Conservation (phyloP, 2,888 invertebrate species). For the Cyrtodaria siliqua region DNA sequence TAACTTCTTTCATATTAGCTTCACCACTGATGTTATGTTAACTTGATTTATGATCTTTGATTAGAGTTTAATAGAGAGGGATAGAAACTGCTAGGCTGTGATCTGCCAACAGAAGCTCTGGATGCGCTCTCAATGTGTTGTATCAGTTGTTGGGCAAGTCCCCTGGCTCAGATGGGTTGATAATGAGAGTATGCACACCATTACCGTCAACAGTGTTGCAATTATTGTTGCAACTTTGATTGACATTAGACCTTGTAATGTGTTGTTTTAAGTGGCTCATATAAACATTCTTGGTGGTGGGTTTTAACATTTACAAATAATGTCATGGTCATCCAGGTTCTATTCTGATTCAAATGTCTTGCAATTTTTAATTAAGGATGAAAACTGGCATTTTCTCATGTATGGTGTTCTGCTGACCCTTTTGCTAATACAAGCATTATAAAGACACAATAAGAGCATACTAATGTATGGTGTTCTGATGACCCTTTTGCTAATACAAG, state of each 20-base stretch:
- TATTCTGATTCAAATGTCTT: constrained; percentile 14
- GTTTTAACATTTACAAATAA: background rate
- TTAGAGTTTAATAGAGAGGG: constrained; percentile 33
- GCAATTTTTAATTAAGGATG: background rate
- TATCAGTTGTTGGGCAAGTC: constrained; percentile 26
- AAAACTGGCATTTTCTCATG: too few relatives aligned
- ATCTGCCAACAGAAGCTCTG: constrained; percentile 1
- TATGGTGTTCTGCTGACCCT: background rate
- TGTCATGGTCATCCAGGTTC: too few relatives aligned
- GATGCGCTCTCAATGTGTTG: constrained; percentile 30
- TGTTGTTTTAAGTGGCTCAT: constrained; percentile 22
- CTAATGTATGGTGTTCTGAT: constrained; percentile 5
- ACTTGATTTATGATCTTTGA: constrained; percentile 50
- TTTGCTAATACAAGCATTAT: constrained; percentile 2
- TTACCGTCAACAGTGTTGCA: constrained; percentile 22
- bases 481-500: background rate
- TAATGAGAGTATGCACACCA: constrained; percentile 54
- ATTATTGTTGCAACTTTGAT: constrained; percentile 9
- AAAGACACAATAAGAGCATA: constrained; percentile 22
- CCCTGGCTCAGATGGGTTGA: constrained; percentile 25
- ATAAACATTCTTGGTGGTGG: constrained; percentile 14
- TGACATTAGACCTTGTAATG: constrained; percentile 27
- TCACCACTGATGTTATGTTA: constrained; percentile 38
- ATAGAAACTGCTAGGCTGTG: too few relatives aligned
- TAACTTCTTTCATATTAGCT: too few relatives aligned